These are phyloP conservation scores for Gonocerus acuteangulatus DNA, from an alignment of 2,888 invertebrate genomes.

Conservation along the genomic window DNA sequence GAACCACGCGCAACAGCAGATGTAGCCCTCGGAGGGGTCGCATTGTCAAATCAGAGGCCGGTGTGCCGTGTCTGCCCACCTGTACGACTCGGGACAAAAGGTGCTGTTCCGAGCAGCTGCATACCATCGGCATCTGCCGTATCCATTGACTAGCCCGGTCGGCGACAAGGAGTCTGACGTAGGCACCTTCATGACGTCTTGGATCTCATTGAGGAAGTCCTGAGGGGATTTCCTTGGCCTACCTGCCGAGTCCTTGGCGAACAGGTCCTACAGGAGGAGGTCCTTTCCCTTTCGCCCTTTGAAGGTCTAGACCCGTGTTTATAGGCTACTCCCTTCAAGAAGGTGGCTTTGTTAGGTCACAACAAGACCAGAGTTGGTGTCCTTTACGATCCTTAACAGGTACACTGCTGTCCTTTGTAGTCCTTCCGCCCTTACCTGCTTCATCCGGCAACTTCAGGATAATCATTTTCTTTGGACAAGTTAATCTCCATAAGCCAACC, in stretches of 20 bases:
- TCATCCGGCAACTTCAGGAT: no score
- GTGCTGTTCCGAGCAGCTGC: background rate
- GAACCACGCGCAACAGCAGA: slow-evolving; percentile 16
- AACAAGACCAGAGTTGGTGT: no score
- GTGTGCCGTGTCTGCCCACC: background rate
- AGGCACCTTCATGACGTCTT: slow-evolving; percentile 10
- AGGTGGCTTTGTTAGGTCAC: background rate
- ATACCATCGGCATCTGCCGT: slow-evolving; percentile 1
- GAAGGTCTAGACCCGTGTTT: background rate
- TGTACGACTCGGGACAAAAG: slow-evolving; percentile 9
- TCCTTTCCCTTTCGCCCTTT: slow-evolving; percentile 14
- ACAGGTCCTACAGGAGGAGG: slow-evolving; percentile 3
- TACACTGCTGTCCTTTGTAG: no score
- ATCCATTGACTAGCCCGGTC: background rate
- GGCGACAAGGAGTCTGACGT: slow-evolving; percentile 8
- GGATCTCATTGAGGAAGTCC: background rate
- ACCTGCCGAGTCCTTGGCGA: slow-evolving; percentile 1
- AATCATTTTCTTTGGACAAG: no score
- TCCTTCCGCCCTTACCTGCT: no score
- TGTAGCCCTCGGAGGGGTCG: slow-evolving; percentile 5
- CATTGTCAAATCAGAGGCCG: slow-evolving; percentile 16
- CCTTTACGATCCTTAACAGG: background rate
- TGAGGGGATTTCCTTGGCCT: background rate
- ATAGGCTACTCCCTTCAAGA: background rate
- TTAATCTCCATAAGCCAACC: no score